phyloP scores from a whole-genome alignment of 2,888 invertebrate genomes.

The Pristionchus arcanus region DNA sequence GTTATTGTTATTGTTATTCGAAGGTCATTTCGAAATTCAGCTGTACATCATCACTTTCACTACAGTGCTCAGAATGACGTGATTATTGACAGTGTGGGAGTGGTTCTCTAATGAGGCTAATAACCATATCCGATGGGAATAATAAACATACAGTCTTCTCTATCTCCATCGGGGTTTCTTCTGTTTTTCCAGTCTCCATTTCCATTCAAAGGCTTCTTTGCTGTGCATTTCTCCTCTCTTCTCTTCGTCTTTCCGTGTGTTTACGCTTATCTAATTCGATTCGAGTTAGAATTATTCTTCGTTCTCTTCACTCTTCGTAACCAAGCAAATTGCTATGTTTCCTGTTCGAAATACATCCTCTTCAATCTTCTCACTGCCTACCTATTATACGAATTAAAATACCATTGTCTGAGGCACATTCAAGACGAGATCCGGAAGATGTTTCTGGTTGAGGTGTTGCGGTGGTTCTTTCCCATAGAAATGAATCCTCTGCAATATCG shows the following conservation, averaged over 20 bases:
- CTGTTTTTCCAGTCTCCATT: constrained; percentile 21
- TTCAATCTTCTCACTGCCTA: too few relatives aligned
- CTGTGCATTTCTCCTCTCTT: not conserved
- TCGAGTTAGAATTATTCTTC: not conserved
- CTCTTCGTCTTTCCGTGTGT: constrained; percentile 14
- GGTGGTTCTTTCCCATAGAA: too few relatives aligned
- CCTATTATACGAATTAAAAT: too few relatives aligned
- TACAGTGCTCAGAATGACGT: too few relatives aligned
- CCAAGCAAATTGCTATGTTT: not conserved
- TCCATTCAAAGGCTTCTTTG: constrained; percentile 2
- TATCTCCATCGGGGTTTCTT: not conserved
- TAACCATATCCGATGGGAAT: not conserved
- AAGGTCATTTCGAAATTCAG: not conserved
- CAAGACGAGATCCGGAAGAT: too few relatives aligned
- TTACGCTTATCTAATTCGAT: constrained; percentile 46
- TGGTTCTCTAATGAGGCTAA: not conserved
- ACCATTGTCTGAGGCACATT: not conserved
- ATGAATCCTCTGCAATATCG: too few relatives aligned
- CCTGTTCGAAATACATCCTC: not conserved
- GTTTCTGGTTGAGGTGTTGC: too few relatives aligned
- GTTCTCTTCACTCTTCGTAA: not conserved
- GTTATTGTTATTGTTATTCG: not conserved
- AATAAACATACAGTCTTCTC: not conserved
- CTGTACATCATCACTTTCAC: not conserved
- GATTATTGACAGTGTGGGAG: not conserved